A percentile compares a stretch with the other conserved stretches of the same genome.
Evolutionary conservation across 2,113 vertebrate species (phyloP).

Genomic region (Zapornia atra): DNA sequence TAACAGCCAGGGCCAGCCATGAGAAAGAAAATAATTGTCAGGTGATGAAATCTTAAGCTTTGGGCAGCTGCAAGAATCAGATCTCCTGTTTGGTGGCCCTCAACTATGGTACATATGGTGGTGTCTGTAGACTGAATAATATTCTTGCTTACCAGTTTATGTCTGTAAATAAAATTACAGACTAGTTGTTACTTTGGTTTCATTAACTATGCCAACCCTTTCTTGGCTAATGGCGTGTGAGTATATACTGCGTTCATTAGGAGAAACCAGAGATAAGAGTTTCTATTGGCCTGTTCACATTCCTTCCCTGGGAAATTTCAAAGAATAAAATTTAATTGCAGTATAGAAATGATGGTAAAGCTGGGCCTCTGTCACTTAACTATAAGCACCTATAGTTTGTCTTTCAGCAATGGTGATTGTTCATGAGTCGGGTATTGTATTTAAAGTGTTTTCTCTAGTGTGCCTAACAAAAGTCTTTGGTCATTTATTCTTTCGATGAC

Average conservation of each 20-base stretch:
- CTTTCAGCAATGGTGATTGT: neutral
- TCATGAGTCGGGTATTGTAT: neutral
- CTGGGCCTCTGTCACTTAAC: neutral
- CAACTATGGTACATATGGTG: rapidly evolving
- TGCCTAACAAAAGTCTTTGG: neutral
- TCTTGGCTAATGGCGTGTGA: neutral
- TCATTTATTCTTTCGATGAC: neutral
- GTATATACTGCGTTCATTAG: neutral
- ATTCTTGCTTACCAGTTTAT: neutral
- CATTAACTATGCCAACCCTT: neutral
- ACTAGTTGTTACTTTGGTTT: neutral
- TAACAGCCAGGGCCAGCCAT: neutral
- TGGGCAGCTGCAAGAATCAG: neutral
- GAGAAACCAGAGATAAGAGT: neutral
- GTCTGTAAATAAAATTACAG: neutral
- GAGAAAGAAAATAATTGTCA: neutral
- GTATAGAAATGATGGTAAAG: neutral
- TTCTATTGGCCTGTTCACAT: neutral
- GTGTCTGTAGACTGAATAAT: neutral
- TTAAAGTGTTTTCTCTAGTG: neutral
- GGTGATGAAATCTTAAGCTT: neutral
- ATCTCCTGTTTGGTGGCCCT: neutral
- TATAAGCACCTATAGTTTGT: neutral
- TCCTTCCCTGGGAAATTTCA: neutral
- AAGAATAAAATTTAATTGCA: neutral